Evolutionary conservation across 2,797 vertebrate genomes (phyloP), one percentile per base, ranked within the genome.

Genomic region (Centroberyx gerrardi): DNA sequence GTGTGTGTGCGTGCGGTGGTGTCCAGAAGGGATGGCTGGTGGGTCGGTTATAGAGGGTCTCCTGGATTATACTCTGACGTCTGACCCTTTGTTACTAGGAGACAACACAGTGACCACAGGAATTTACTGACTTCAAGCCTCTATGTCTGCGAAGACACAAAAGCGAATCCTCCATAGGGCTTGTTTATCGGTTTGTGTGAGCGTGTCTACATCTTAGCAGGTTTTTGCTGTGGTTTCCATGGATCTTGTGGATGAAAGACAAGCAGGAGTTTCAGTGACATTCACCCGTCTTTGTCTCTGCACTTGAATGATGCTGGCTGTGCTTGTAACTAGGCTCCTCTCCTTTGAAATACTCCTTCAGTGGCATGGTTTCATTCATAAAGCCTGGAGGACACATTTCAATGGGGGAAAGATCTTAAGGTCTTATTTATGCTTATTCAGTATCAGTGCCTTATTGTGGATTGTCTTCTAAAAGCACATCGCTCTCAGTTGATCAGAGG

Each of bases 341-440:
- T 2, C n/a, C 46, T 69, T 48, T 71, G 38, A 80, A 82, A 82
- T 62, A 42, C 48, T 54, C 58, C 40, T 75, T 80, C 74, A 72
- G 56, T 70, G 31, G 14, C 9, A 28, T 56, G 59, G 36, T 75
- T 89, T 85, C 82, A 88, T 88, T 85, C 76, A 86, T 72, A 72
- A 87, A 84, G 67, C 58, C 69, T 27, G 22, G 10, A 78, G 27
- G 52, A 79, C 6, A 65, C 42, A 49, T 54, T 48, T 68, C 7
- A 78, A 63, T 62, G n/a, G 13, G 33, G 44, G 40, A 62, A 69
- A 78, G 27, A 48, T 71, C 8, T 0, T 0, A 4, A 71, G 44
- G 60, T 72, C 65, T 71, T 61, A 69, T 42, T 31, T 2, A 66
- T 3, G 8, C 22, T 68, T 2, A 3, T 27, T 33, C 18, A 63